phyloP scores from a whole-genome alignment of 1,140 invertebrate species.

The Delia radicum region DNA sequence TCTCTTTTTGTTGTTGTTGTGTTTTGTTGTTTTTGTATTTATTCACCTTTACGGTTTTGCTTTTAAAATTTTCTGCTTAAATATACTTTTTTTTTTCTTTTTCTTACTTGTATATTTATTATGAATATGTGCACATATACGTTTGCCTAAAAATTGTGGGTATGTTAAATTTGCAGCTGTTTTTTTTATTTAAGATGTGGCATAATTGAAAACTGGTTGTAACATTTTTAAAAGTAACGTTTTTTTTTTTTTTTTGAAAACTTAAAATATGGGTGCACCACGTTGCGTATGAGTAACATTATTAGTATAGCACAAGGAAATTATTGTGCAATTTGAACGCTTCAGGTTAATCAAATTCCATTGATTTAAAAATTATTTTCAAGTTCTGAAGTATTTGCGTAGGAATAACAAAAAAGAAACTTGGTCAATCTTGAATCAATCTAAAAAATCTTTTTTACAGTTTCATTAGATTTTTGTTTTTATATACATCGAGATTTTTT shows the following conservation, averaged over 20 bases:
- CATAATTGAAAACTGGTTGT: background rate
- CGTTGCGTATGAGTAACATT: background rate
- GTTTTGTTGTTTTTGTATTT: background rate
- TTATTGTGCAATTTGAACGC: too few species aligned
- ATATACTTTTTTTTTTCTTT: background rate
- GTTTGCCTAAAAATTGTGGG: background rate
- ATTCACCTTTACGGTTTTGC: background rate
- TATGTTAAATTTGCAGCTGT: background rate
- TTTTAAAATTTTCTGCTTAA: too few species aligned
- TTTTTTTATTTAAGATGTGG: background rate
- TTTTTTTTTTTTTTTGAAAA: background rate
- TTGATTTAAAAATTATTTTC: too few species aligned
- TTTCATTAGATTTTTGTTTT: too few species aligned
- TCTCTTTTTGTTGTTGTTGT: background rate
- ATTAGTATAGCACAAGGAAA: too few species aligned
- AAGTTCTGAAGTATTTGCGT: too few species aligned
- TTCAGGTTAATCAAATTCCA: too few species aligned
- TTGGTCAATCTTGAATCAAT: too few species aligned
- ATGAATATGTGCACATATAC: too few species aligned
- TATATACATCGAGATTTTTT: too few species aligned
- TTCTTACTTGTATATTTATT: background rate
- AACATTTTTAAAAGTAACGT: background rate
- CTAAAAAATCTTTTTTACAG: too few species aligned
- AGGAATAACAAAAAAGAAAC: too few species aligned
- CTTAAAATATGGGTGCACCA: background rate